Evolutionary conservation across 2,797 vertebrate species (phyloP).

Genomic region (Masticophis lateralis): DNA sequence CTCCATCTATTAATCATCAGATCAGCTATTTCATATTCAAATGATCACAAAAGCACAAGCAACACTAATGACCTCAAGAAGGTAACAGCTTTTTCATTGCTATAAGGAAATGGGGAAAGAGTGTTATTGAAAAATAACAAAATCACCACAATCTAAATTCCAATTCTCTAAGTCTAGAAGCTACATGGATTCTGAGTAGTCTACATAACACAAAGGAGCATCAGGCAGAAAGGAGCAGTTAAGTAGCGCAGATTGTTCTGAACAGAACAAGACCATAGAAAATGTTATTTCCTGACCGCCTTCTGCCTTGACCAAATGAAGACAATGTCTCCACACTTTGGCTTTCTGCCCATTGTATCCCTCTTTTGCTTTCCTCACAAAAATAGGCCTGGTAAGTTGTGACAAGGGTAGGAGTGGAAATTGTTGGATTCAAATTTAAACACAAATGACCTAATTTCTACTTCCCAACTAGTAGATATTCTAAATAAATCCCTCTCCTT

Average conservation of each 20-base stretch:
- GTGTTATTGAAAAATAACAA: constrained; percentile 9
- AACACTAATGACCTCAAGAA: constrained; percentile 40
- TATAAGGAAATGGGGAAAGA: not conserved
- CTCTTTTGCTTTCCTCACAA: not conserved
- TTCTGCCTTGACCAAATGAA: not conserved
- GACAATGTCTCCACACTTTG: not conserved
- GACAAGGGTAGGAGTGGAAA: not conserved
- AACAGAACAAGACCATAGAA: constrained; percentile 31
- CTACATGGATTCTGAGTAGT: not conserved
- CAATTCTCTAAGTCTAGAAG: not conserved
- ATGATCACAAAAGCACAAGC: constrained; percentile 34
- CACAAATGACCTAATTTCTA: not conserved
- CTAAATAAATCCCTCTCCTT: not conserved
- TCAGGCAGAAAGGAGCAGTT: constrained; percentile 9
- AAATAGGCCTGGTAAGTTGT: not conserved
- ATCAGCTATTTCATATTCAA: constrained; percentile 40
- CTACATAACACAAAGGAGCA: not conserved
- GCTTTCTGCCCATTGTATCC: not conserved
- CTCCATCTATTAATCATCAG: constrained; percentile 51
- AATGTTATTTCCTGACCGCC: not conserved
- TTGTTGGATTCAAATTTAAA: not conserved
- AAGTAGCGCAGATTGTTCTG: constrained; percentile 38
- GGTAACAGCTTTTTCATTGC: not conserved
- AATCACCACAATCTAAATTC: constrained; percentile 9
- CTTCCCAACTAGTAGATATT: not conserved